phyloP scores from a whole-genome alignment of 2,888 invertebrate species.

The Clostera curtula region DNA sequence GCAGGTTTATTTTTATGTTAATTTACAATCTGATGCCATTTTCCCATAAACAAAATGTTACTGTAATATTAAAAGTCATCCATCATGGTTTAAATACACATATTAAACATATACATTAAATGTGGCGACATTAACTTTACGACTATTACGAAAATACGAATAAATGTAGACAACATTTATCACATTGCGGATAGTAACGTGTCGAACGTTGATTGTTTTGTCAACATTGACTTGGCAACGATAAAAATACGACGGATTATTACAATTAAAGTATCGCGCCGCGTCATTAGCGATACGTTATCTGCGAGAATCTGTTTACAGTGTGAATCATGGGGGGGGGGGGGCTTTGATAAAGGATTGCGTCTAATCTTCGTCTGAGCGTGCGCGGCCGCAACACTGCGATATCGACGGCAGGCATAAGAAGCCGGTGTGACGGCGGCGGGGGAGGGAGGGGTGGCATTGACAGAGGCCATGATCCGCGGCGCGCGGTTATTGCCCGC shows the following conservation, averaged over 20 bases:
- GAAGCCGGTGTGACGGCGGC: constrained; percentile 15
- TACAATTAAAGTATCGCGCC: background rate
- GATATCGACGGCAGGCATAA: constrained; percentile 4
- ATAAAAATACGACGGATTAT: background rate
- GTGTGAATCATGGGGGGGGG: constrained; percentile 33
- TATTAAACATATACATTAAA: too few species aligned
- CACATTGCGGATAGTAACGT: background rate
- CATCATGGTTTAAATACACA: too few species aligned
- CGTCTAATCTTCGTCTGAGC: constrained; percentile 20
- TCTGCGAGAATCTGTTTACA: constrained; percentile 24
- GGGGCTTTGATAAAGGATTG: constrained; percentile 35
- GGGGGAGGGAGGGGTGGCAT: constrained; percentile 46
- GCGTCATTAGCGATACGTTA: constrained; percentile 7
- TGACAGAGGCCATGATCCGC: constrained; percentile 65
- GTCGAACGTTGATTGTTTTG: too few species aligned
- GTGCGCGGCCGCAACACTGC: constrained; percentile 11
- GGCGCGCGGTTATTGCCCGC: constrained; percentile 64
- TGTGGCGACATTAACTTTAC: background rate
- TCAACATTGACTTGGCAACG: background rate
- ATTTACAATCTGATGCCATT: too few species aligned
- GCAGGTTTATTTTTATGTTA: too few species aligned
- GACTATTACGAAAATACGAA: background rate
- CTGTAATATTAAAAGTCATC: too few species aligned
- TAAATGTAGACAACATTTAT: background rate
- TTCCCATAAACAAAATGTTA: too few species aligned